Base-by-base conservation (phyloP, 1,140 invertebrate genomes). In the Piezodorus guildinii region DNA sequence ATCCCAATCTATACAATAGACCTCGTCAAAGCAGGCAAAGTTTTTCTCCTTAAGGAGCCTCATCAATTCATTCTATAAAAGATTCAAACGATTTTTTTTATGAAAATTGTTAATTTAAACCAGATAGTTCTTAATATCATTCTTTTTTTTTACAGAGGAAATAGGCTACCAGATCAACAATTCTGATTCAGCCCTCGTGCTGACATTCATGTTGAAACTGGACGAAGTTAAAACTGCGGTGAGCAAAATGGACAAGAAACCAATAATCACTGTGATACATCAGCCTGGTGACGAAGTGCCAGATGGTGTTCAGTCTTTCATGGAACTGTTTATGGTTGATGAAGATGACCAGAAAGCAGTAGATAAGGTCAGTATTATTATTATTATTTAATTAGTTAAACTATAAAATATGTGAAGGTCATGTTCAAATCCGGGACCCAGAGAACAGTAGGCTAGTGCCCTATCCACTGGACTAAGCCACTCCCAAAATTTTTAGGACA, bases 131-230 rank as follows among this genome's bases (percentile, higher is more conserved):
- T n/a, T n/a, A n/a, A n/a, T n/a, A n/a, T n/a, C n/a, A n/a, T n/a
- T 51, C n/a, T 51, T 27, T 6, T 17, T 17, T 52, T 59, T 70
- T 70, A 44, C 72, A 91, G 90, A 85, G 66, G 90, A 94, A 78
- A 81, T 93, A 17, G 74, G 77, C 25, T 79, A 80, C 15, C 90
- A 91, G 72, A 69, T 94, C 25, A 72, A 76, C 63, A 77, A 83
- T 65, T 82, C 82, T 4, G 76, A 80, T 5, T 79, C 82, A 16
- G 86, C 85, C 72, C 81, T 80, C 9, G 74, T 91, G 8, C 78
- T 93, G 15, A 82, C 86, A 6, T 78, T 80, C 0, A 76, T 79
- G 16, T 71, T 78, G 39, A 74, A 78, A 60, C 69, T 78, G 6
- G 66, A 71, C 2, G 72, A 70, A 54, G 74, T 75, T 2, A 46